Conservation (phyloP, 2,113 vertebrate species). For the Verasper variegatus region DNA sequence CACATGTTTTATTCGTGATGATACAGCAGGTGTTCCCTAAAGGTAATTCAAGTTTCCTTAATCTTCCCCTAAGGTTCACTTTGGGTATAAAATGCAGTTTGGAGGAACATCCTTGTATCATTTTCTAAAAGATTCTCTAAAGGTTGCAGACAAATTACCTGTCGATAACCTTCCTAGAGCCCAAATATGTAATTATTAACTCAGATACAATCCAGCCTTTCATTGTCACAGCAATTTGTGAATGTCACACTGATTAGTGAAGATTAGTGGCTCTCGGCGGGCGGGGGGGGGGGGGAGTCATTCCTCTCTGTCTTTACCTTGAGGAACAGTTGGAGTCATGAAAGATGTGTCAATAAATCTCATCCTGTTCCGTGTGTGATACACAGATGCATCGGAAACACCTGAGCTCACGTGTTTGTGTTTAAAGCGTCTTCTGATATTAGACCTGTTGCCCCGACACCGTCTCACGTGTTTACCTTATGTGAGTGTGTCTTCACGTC, state of each 20-base stretch:
- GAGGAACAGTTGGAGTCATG: slow-evolving; percentile 13
- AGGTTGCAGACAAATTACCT: too few relatives aligned
- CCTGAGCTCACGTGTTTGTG: slow-evolving; percentile 31
- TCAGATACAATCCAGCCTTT: neutral
- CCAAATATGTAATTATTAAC: slow-evolving; percentile 15
- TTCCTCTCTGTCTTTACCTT: neutral
- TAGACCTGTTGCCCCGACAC: slow-evolving; percentile 41
- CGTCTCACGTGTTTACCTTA: slow-evolving; percentile 51
- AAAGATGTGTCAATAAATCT: slow-evolving; percentile 1
- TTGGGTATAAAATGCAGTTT: too few relatives aligned
- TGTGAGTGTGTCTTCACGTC: slow-evolving; percentile 1
- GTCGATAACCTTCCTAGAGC: neutral
- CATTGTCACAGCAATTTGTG: slow-evolving; percentile 13
- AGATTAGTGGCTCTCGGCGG: slow-evolving; percentile 8
- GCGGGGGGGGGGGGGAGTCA: neutral
- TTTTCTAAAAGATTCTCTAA: too few relatives aligned
- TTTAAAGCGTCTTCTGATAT: slow-evolving; percentile 39
- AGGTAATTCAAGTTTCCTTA: too few relatives aligned
- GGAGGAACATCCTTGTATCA: too few relatives aligned
- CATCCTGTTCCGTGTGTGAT: slow-evolving; percentile 26
- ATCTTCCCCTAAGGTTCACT: too few relatives aligned
- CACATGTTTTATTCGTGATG: too few relatives aligned
- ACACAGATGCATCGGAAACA: slow-evolving; percentile 55
- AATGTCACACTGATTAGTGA: slow-evolving; percentile 2
- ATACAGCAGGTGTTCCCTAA: too few relatives aligned